Evolutionary conservation across 2,113 vertebrate species (phyloP).

Genomic region (Dipodomys merriami): DNA sequence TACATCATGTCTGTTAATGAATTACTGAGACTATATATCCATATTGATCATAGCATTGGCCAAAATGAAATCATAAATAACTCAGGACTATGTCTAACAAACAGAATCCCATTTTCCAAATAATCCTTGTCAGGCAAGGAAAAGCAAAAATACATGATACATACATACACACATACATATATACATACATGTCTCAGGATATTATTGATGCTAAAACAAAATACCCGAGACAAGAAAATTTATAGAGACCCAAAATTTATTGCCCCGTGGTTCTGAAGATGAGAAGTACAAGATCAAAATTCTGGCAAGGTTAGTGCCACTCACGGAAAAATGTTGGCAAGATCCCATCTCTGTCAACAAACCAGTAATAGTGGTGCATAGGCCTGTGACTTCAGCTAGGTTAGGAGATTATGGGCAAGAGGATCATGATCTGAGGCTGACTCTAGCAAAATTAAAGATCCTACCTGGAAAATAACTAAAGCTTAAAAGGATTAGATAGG

Average conservation of each 20-base stretch:
- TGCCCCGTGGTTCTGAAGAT: not conserved
- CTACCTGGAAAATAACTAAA: too few species aligned
- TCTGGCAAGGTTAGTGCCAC: not conserved
- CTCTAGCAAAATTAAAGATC: too few species aligned
- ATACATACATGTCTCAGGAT: not conserved
- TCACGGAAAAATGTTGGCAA: too few species aligned
- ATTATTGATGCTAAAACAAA: not conserved
- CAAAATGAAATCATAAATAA: slow-evolving; percentile 5
- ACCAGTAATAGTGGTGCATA: too few species aligned
- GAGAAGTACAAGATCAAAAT: not conserved
- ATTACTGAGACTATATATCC: slow-evolving; percentile 8
- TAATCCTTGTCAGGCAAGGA: not conserved
- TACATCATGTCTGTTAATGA: not conserved
- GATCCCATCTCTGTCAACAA: not conserved
- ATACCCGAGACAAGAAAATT: too few species aligned
- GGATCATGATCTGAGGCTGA: too few species aligned
- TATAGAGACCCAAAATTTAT: not conserved
- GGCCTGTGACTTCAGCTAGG: too few species aligned
- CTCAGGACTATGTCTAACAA: not conserved
- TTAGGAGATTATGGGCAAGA: too few species aligned
- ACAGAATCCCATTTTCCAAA: not conserved
- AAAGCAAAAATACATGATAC: not conserved
- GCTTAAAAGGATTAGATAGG: not conserved
- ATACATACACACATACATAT: not conserved
- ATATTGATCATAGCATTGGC: slow-evolving; percentile 37